Conservation (phyloP, 2,888 invertebrate species). For the Cheiracanthium punctorium region DNA sequence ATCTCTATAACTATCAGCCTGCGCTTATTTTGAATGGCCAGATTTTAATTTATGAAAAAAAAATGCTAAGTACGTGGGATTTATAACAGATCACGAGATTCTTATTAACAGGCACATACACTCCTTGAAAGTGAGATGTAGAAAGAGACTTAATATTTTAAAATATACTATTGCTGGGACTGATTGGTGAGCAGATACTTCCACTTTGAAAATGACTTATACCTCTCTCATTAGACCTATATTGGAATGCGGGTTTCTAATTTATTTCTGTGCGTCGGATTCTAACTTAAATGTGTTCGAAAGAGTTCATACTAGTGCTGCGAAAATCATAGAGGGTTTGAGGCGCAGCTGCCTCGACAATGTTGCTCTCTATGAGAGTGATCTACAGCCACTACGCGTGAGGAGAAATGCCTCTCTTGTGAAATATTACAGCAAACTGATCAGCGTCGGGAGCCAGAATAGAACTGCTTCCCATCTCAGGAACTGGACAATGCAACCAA, state of each 20-base stretch:
- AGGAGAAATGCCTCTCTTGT: too few species aligned
- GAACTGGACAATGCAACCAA: too few species aligned
- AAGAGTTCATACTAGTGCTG: too few species aligned
- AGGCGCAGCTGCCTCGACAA: too few species aligned
- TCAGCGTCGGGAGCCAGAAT: too few species aligned
- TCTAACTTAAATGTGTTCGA: too few species aligned
- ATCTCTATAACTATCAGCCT: neutral
- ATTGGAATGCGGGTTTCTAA: neutral
- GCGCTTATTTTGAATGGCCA: neutral
- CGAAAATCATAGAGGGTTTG: too few species aligned
- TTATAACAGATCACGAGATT: neutral
- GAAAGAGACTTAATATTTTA: neutral
- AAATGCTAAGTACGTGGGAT: conserved; percentile 1
- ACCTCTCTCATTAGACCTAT: neutral
- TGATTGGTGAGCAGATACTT: neutral
- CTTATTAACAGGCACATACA: neutral
- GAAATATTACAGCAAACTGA: too few species aligned
- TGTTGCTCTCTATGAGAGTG: too few species aligned
- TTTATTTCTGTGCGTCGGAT: too few species aligned
- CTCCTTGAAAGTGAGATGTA: neutral
- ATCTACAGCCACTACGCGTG: too few species aligned
- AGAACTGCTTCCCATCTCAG: too few species aligned
- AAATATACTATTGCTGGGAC: neutral
- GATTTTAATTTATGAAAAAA: neutral
- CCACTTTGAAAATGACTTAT: neutral